phyloP scores from a whole-genome alignment of 2,888 invertebrate species.

The Eristalis arbustorum region DNA sequence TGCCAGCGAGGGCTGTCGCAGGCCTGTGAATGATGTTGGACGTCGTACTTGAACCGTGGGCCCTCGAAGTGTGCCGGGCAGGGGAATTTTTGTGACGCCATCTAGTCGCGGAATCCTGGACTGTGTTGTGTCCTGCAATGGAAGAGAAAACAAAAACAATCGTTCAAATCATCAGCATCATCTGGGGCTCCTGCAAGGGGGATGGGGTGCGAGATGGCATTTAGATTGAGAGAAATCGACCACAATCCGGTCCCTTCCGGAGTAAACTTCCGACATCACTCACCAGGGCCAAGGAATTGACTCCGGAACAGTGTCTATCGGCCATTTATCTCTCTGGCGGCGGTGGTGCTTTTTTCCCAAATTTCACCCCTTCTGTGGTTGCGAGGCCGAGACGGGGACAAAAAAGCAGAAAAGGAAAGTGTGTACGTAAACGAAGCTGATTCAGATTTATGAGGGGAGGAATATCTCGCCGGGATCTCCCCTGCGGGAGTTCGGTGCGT shows the following conservation, averaged over 20 bases:
- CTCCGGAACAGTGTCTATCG: conserved; percentile 24
- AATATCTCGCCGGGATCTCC: conserved; percentile 4
- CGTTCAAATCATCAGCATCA: background rate
- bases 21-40: conserved; percentile 73
- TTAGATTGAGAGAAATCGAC: conserved; percentile 40
- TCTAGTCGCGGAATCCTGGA: conserved; percentile 78
- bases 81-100: conserved; percentile 77
- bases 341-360: background rate
- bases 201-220: background rate
- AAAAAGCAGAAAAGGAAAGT: background rate
- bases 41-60: conserved; percentile 73
- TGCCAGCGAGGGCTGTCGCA: conserved; percentile 65
- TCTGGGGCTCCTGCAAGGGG: too few species aligned
- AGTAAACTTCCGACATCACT: conserved; percentile 56
- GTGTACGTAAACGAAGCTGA: conserved; percentile 25
- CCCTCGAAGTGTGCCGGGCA: conserved; percentile 75
- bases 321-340: conserved; percentile 38
- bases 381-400: background rate
- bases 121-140: conserved; percentile 77
- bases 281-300: conserved; percentile 27
- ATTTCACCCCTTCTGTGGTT: conserved; percentile 34
- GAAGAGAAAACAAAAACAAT: conserved; percentile 17
- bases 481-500: conserved; percentile 18
- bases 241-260: conserved; percentile 30
- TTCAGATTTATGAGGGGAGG: conserved; percentile 52